Evolutionary conservation across 2,797 vertebrate species (phyloP), one percentile per base, ranked within the genome.

Genomic region (Meriones psammophilus): DNA sequence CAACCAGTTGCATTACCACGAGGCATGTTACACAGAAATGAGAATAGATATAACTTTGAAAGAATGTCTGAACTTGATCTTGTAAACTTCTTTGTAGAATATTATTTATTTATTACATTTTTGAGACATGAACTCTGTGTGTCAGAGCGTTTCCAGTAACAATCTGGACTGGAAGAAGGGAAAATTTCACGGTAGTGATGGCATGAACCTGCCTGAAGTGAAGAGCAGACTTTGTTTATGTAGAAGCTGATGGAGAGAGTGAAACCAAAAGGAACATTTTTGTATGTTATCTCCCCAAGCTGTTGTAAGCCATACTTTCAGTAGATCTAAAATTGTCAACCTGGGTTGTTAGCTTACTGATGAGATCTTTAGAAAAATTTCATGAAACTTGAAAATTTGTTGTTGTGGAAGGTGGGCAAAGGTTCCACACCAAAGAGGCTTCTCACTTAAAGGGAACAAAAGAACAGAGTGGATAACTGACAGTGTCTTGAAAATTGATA

Each of bases 111-210:
- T 68, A 36, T 50, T 46, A 33, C 94, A 39, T 26, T 79, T 76
- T 81, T 89, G 7, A 89, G 39, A 54, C 12, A 86, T 24, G 64
- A 83, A 64, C 4, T 89, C 18, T 79, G 18, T 36, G 33, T 3
- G n/a, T 80, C 87, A 17, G 28, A 94, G 14, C 86, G 76, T 89
- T 96, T 93, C 60, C 83, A 46, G 12, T 71, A 68, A 89, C 83
- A 73, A 84, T 66, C 26, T 36, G 22, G 8, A 64, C 8, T 68
- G 13, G 26, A 89, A 74, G 4, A 2, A 73, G 39, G 71, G 14
- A 64, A 62, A 28, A 3, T 84, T 92, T 93, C 46, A 60, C 5
- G 33, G 60, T 56, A 94, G 7, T 77, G 89, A 50, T 13, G 26
- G n/a, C 6, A 92, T 92, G 76, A 88, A 36, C 15, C 42, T 28